Conservation (phyloP, 2,888 invertebrate genomes). For the Dicyrtoma fusca region DNA sequence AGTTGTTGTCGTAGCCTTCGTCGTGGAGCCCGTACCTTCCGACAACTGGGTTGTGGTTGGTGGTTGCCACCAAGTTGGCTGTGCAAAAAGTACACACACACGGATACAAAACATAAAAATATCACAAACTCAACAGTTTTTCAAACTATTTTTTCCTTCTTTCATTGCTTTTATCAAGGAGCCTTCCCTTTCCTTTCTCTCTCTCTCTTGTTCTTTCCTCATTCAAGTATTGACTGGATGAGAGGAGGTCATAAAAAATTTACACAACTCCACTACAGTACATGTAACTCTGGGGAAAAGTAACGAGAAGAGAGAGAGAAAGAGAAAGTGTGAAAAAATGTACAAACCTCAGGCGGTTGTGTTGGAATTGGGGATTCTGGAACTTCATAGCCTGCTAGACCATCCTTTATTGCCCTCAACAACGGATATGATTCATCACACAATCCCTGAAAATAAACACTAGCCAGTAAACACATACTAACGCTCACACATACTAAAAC, state of each 20-base stretch:
- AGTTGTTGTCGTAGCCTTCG: slow-evolving; percentile 45
- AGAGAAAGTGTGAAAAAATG: neutral
- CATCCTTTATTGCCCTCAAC: slow-evolving; percentile 12
- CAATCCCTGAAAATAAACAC: slow-evolving; percentile 2
- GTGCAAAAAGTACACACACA: slow-evolving; percentile 22
- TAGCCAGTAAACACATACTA: neutral
- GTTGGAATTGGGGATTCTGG: slow-evolving; percentile 26
- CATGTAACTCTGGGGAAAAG: neutral
- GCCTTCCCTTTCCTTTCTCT: neutral
- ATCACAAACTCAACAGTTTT: slow-evolving; percentile 7
- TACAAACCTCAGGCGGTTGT: slow-evolving; percentile 31
- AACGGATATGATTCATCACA: slow-evolving; percentile 36
- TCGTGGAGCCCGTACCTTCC: slow-evolving; percentile 25
- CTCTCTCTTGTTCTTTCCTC: neutral
- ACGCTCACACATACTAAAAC: no score
- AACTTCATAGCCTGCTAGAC: slow-evolving; percentile 27
- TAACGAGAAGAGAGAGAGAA: neutral
- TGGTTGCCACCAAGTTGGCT: slow-evolving; percentile 83
- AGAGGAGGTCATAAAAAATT: neutral
- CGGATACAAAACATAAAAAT: neutral
- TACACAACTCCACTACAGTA: neutral
- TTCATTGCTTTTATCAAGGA: neutral
- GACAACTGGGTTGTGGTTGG: slow-evolving; percentile 65
- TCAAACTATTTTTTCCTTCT: neutral
- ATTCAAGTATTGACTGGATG: neutral